phyloP scores from a whole-genome alignment of 2,888 invertebrate genomes.

The Unio delphinus region DNA sequence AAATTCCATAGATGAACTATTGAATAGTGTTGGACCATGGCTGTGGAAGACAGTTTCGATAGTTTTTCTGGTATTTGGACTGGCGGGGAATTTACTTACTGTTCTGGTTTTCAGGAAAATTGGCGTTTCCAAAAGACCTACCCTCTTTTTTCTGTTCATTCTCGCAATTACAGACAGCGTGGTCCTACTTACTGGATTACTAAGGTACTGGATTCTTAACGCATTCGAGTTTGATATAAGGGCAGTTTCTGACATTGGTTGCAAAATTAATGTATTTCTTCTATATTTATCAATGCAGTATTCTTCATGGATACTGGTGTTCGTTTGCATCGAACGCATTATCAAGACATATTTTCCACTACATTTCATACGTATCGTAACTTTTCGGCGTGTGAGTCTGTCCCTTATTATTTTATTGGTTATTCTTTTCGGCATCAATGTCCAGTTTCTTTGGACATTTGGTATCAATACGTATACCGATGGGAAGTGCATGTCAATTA shows the following conservation, averaged over 20 bases:
- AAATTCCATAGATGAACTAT: too few species aligned
- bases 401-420: slow-evolving; percentile 20
- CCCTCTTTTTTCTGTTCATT: slow-evolving; percentile 32
- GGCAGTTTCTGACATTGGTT: slow-evolving; percentile 27
- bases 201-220: slow-evolving; percentile 32
- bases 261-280: slow-evolving; percentile 39
- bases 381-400: slow-evolving; percentile 18
- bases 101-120: slow-evolving; percentile 33
- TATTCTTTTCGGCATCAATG: slow-evolving; percentile 13
- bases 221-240: slow-evolving; percentile 29
- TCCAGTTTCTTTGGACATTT: slow-evolving; percentile 45
- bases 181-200: slow-evolving; percentile 32
- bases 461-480: slow-evolving; percentile 32
- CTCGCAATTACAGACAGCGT: slow-evolving; percentile 38
- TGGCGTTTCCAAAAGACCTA: slow-evolving; percentile 30
- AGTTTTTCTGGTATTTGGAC: slow-evolving; percentile 33
- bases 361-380: slow-evolving; percentile 16
- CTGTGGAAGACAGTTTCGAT: slow-evolving; percentile 39
- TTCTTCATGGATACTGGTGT: slow-evolving; percentile 47
- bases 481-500: slow-evolving; percentile 32
- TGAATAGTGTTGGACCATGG: slow-evolving; percentile 1
- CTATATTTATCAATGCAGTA: slow-evolving; percentile 47
- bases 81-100: slow-evolving; percentile 39
- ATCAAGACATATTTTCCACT: slow-evolving; percentile 36
- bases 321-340: slow-evolving; percentile 36